Evolutionary conservation across 2,113 vertebrate genomes (phyloP), one percentile per base, ranked within the genome.

Genomic region (Dasyornis broadbenti): DNA sequence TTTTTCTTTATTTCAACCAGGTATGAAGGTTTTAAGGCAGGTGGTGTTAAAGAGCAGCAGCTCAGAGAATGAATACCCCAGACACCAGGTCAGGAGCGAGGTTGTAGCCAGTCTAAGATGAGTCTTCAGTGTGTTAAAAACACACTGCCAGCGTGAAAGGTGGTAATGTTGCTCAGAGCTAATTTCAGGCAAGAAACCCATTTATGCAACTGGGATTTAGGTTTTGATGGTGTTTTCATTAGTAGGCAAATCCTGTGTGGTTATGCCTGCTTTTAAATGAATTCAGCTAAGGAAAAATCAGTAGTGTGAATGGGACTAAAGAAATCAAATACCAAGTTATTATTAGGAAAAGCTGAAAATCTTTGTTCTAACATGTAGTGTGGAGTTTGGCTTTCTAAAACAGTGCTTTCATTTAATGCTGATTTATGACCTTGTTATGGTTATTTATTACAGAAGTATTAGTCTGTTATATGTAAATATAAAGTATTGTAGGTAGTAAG

Each of bases 381-480:
- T 61, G 73, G 59, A 70, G 27, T 61, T 85, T 66, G 66, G 35
- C 73, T 92, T 94, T 91, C 89, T 87, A 42, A 90, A 95, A 54
- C 45, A 87, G 66, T n/a, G 45, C 30, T 85, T 82, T 86, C 19
- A 65, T 82, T 96, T 93, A 92, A 91, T 91, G 45, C 57, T 87
- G 82, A 91, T 94, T 94, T 95, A 92, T 90, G 75, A 37, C 40
- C 79, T 82, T 92, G 68, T 87, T 95, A 80, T 3, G 4, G 59
- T 92, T 94, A 91, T 95, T 94, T 94, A 89, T 89, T 94, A 69
- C 63, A 90, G 49, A 86, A 54, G 23, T 92, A 89, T 84, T 73
- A 82, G 85, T 64, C 79, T 53, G 63, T 61, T 90, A 18, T 72
- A 95, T 91, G 93, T 45, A 85, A 73, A 88, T 90, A 89, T 78